Conservation (phyloP, 2,888 invertebrate species). For the Eupithecia pulchellata region DNA sequence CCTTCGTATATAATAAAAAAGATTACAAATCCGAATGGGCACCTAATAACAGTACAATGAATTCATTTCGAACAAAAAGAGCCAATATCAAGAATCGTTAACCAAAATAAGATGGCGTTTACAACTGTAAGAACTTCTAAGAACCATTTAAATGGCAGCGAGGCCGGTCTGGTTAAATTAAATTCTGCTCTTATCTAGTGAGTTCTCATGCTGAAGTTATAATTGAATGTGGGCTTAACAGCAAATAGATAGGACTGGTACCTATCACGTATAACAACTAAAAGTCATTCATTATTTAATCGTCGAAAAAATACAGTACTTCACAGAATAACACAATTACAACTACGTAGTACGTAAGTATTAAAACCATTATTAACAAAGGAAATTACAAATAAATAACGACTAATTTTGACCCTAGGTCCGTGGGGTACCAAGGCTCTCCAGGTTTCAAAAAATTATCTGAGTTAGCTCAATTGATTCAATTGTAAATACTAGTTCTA, state of each 20-base stretch:
- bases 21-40: slow-evolving; percentile 3
- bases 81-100: slow-evolving; percentile 49
- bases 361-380: too few species aligned
- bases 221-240: slow-evolving; percentile 30
- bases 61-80: slow-evolving; percentile 32
- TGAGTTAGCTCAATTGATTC: too few species aligned
- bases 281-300: background rate
- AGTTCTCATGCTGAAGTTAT: slow-evolving; percentile 53
- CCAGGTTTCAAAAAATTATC: too few species aligned
- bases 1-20: background rate
- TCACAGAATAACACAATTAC: too few species aligned
- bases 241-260: background rate
- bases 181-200: slow-evolving; percentile 61
- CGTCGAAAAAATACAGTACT: background rate
- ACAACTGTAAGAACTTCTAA: slow-evolving; percentile 55
- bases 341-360: too few species aligned
- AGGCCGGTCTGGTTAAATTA: slow-evolving; percentile 61
- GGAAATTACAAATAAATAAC: too few species aligned
- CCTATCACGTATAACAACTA: background rate
- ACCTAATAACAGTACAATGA: slow-evolving; percentile 2
- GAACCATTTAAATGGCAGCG: slow-evolving; percentile 53
- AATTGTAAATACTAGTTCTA: too few species aligned
- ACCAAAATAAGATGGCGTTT: slow-evolving; percentile 55
- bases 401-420: too few species aligned
- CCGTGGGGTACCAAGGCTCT: too few species aligned